A percentile compares a stretch with the other conserved stretches of the same genome.
Evolutionary conservation across 2,113 vertebrate genomes (phyloP).

Genomic region (Sialia sialis): DNA sequence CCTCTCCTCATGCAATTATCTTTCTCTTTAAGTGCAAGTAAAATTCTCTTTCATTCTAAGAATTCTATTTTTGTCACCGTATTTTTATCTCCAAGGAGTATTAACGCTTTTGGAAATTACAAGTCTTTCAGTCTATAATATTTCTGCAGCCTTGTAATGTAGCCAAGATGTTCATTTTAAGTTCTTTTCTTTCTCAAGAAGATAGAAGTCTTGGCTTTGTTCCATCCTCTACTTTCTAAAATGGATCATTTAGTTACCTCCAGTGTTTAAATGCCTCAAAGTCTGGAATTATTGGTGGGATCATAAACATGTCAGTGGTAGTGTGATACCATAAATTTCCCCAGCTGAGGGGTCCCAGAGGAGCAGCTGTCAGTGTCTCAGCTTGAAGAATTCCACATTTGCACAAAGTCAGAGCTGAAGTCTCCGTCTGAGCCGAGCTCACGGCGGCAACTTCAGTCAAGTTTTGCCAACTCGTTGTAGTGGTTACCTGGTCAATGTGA

Average conservation of each 20-base stretch:
- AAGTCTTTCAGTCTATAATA: neutral
- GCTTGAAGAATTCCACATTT: neutral
- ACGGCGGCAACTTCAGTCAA: neutral
- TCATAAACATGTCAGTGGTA: neutral
- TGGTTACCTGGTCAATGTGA: neutral
- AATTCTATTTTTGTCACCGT: neutral
- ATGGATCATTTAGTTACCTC: neutral
- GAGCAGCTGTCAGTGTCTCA: neutral
- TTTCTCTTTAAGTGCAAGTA: neutral
- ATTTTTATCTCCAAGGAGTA: neutral
- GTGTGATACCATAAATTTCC: neutral
- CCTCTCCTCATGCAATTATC: neutral
- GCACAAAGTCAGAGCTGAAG: neutral
- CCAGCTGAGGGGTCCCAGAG: neutral
- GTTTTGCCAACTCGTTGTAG: neutral
- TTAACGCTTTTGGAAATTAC: neutral
- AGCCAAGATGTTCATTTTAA: conserved; percentile 1
- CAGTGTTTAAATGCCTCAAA: neutral
- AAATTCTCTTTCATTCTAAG: neutral
- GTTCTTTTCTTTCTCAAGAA: neutral
- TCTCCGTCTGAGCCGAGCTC: neutral
- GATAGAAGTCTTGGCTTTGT: neutral
- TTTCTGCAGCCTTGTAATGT: neutral
- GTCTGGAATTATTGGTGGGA: neutral
- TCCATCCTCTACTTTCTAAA: neutral